Evolutionary conservation across 1,140 invertebrate genomes (phyloP), one percentile per base, ranked within the genome.

Genomic region (Phocides pigmalion): DNA sequence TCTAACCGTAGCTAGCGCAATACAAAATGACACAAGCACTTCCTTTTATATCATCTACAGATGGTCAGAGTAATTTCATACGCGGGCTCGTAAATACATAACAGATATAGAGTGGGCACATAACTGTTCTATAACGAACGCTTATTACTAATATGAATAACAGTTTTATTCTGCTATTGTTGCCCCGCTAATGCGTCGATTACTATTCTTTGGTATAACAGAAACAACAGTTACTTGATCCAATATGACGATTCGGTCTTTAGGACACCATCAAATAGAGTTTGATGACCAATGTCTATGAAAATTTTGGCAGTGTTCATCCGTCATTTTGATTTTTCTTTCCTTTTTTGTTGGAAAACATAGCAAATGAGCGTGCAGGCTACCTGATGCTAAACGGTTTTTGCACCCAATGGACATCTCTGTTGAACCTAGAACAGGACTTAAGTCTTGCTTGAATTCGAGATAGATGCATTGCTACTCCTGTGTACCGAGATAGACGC

Each of bases 71-170:
- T 54, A 59, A 62, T 62, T 32, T 19, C 15, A 51, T 54, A 61
- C 39, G 37, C 37, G 49, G n/a, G 15, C 16, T 41, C 22, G 22
- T 39, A 56, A 54, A 17, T 54, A 61, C 28, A 42, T 61, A 25
- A 19, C 49, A 28, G n/a, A n/a, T n/a, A n/a, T n/a, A n/a, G n/a
- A 44, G 47, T 59, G 49, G 51, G 66, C 50, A 37, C 32, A 71
- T 81, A 85, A 82, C 82, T 76, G 81, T 80, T 80, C 44, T 44
- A 22, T 70, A 75, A 80, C 74, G 71, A 72, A 65, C 61, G 50
- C 42, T 28, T 9, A 44, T 47, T 17, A 59, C 25, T 62, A 58
- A 14, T 63, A 62, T 22, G 12, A 25, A 53, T 53, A 25, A 66
- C 68, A 66, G 63, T 67, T 73, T 72, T 68, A 68, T 74, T 71